Percentiles rank a stretch among this genome's conserved stretches.
phyloP scores from a whole-genome alignment of 2,797 vertebrate species.

The Discoglossus pictus region DNA sequence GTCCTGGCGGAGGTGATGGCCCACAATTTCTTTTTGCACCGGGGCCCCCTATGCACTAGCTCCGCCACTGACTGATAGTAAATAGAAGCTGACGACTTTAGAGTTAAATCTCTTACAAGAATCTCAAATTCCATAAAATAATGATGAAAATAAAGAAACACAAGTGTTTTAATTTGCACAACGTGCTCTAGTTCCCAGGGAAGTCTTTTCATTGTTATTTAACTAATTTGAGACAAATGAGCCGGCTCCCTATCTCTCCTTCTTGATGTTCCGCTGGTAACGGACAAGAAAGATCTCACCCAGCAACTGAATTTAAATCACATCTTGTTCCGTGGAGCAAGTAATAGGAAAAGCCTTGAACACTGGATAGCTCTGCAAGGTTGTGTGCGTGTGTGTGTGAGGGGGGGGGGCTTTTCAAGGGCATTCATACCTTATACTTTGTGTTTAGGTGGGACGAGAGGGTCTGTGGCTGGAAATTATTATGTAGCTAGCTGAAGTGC shows the following conservation, averaged over 20 bases:
- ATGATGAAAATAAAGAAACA: slow-evolving; percentile 51
- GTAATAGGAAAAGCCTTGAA: background rate
- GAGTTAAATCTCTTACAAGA: background rate
- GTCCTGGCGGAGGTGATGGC: too few species aligned
- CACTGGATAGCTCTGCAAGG: background rate
- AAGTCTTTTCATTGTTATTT: slow-evolving; percentile 61
- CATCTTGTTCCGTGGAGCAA: slow-evolving; percentile 53
- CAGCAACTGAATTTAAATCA: slow-evolving; percentile 64
- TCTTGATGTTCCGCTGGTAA: slow-evolving; percentile 58
- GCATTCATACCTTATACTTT: too few species aligned
- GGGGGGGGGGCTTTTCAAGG: too few species aligned
- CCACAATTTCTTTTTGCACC: too few species aligned
- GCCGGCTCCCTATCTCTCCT: slow-evolving; percentile 58
- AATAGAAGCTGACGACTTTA: too few species aligned
- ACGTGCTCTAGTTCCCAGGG: slow-evolving; percentile 56
- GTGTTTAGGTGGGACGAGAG: too few species aligned
- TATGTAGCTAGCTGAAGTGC: too few species aligned
- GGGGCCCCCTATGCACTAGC: too few species aligned
- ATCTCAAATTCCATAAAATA: slow-evolving; percentile 13
- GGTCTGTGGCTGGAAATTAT: too few species aligned
- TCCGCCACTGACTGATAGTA: too few species aligned
- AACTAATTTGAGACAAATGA: slow-evolving; percentile 63
- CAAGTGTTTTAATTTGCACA: slow-evolving; percentile 56
- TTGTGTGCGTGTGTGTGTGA: too few species aligned
- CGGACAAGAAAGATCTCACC: slow-evolving; percentile 58